Conservation (phyloP, 2,797 vertebrate genomes). For the Micrastur ruficollis region DNA sequence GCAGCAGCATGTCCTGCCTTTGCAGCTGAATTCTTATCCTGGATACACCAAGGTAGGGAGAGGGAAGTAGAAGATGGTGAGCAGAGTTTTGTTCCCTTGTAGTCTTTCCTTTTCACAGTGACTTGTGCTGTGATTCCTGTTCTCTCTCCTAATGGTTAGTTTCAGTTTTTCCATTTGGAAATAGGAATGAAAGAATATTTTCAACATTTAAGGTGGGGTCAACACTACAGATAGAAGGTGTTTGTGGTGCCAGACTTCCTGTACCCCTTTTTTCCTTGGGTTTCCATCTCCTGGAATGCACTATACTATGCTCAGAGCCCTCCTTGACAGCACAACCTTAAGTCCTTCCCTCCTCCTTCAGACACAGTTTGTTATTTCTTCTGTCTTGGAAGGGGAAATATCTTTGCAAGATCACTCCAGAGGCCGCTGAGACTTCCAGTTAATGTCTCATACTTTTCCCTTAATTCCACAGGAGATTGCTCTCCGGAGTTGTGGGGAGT, state of each 20-base stretch:
- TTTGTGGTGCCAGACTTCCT: not conserved
- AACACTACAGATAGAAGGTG: not conserved
- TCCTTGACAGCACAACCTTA: not conserved
- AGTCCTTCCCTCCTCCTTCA: not conserved
- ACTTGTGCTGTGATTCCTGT: not conserved
- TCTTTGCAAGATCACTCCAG: not conserved
- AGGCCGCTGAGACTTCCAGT: not conserved
- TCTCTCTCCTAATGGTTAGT: not conserved
- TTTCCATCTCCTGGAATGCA: not conserved
- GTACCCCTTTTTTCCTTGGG: not conserved
- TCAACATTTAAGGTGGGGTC: not conserved
- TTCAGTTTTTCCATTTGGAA: not conserved
- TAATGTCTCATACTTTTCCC: not conserved
- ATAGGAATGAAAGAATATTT: not conserved
- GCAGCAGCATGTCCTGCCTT: slow-evolving; percentile 71
- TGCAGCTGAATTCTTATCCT: slow-evolving; percentile 84
- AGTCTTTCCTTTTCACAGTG: not conserved
- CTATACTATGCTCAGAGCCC: not conserved
- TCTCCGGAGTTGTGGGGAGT: slow-evolving; percentile 79
- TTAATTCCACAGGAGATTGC: slow-evolving; percentile 77
- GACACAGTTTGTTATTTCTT: not conserved
- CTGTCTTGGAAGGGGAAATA: not conserved
- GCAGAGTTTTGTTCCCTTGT: not conserved
- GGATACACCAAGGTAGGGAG: slow-evolving; percentile 82
- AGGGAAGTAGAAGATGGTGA: not conserved